phyloP scores from a whole-genome alignment of 2,113 vertebrate species.

The Pelecanus crispus region DNA sequence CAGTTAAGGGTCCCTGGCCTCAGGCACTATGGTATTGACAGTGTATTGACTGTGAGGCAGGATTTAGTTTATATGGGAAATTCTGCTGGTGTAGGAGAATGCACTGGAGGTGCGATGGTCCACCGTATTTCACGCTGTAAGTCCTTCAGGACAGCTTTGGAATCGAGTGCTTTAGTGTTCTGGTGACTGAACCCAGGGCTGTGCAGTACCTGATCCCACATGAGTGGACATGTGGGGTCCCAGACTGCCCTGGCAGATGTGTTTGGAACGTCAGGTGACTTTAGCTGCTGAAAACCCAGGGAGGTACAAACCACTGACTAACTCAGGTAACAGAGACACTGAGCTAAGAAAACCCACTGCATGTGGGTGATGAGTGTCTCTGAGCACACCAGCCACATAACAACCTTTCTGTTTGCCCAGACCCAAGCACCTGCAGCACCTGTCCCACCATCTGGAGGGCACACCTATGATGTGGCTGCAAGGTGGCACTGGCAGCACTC shows the following conservation, averaged over 20 bases:
- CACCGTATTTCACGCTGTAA: fast-evolving
- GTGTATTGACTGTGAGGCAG: neutral
- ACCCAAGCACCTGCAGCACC: neutral
- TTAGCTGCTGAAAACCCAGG: neutral
- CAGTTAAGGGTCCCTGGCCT: neutral
- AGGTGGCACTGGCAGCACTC: neutral
- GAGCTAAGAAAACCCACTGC: neutral
- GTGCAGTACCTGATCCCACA: neutral
- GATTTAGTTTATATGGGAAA: neutral
- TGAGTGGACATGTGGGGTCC: fast-evolving
- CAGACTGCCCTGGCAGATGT: neutral
- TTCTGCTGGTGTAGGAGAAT: neutral
- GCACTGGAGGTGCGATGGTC: no score
- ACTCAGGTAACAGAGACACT: fast-evolving
- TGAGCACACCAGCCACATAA: neutral
- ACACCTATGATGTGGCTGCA: neutral
- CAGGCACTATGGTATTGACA: neutral
- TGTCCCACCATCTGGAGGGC: fast-evolving
- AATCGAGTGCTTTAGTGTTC: neutral
- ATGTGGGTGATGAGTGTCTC: fast-evolving
- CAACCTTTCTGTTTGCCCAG: neutral
- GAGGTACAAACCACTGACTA: neutral
- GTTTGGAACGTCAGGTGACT: neutral
- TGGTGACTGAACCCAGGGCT: neutral
- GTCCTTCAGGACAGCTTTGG: neutral